Percentiles rank a stretch among this genome's conserved stretches.
Conservation (phyloP, 2,113 vertebrate species). For the Vireo altiloquus region DNA sequence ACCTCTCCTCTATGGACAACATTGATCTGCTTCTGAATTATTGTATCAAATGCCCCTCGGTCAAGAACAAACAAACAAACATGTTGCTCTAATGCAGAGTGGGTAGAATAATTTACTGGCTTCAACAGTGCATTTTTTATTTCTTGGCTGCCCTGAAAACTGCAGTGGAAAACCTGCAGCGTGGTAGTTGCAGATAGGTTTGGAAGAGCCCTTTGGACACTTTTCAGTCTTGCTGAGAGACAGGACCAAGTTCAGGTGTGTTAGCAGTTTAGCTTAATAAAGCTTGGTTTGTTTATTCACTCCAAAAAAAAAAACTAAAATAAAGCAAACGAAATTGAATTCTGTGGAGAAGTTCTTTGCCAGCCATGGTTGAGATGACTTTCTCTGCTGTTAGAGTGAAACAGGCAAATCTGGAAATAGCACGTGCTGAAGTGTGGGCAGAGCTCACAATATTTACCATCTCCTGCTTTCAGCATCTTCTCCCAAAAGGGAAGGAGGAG, state of each 20-base stretch:
- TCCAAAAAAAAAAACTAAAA: neutral
- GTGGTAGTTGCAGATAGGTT: neutral
- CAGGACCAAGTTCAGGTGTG: neutral
- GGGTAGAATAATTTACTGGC: neutral
- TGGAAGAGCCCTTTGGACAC: neutral
- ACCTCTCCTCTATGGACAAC: neutral
- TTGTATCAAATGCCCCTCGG: neutral
- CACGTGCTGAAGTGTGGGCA: neutral
- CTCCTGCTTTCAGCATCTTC: neutral
- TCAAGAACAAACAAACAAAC: neutral
- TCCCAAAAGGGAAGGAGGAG: fast-evolving
- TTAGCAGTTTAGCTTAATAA: neutral
- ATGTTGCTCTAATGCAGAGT: neutral
- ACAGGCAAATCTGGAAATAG: neutral
- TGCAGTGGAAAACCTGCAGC: neutral
- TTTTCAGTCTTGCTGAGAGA: neutral
- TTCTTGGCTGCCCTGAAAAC: neutral
- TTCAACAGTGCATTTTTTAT: neutral
- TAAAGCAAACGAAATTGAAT: neutral
- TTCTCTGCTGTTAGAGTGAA: neutral
- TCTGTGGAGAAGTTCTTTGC: neutral
- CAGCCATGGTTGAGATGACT: fast-evolving
- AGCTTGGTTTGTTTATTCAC: neutral
- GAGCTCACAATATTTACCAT: neutral
- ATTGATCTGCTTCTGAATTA: neutral